Evolutionary conservation across 2,113 vertebrate species (phyloP), one percentile per base, ranked within the genome.

Genomic region (Mugil cephalus): DNA sequence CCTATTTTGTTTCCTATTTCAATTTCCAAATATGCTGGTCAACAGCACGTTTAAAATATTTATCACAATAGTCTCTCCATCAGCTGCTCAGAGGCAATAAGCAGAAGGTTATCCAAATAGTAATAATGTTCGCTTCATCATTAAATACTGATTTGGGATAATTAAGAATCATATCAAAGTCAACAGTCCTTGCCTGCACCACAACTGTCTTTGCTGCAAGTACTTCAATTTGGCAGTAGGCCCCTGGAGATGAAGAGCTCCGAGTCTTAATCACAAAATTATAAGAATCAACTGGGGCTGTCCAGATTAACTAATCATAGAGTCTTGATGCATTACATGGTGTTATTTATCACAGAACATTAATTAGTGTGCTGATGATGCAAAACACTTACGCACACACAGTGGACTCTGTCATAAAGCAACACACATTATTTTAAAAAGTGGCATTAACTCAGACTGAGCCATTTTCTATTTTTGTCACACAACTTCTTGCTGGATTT

Each of bases 191-290:
- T 46, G 38, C 51, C 19, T 67, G 7, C 30, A 38, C 10, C 18
- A 34, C 8, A 45, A 52, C 73, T 35, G 4, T 50, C 30, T 63
- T 36, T 40, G 56, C 53, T 74, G 34, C 0, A 1, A 71, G 51
- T 14, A 51, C 13, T n/a, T 65, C 43, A 83, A 69, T 74, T 62
- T 47, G 7, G 13, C 10, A 7, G 77, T n/a, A 58, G 56, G 48
- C 45, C 73, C 48, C 59, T 21, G 52, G 70, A 84, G 83, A 70
- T 58, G 42, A 77, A 75, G 60, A 52, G 38, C 46, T 51, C 58
- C 53, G 35, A 0, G 35, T 79, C 69, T 66, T 91, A 87, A 88
- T 93, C 53, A 80, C 65, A 54, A 61, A 83, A 89, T 90, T 80
- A 86, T 63, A 50, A 72, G 56, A 87, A 54, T 74, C 61, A 69